Percentiles rank a stretch among this genome's conserved stretches.
phyloP scores from a whole-genome alignment of 2,797 vertebrate genomes.

The Linurgus olivaceus region DNA sequence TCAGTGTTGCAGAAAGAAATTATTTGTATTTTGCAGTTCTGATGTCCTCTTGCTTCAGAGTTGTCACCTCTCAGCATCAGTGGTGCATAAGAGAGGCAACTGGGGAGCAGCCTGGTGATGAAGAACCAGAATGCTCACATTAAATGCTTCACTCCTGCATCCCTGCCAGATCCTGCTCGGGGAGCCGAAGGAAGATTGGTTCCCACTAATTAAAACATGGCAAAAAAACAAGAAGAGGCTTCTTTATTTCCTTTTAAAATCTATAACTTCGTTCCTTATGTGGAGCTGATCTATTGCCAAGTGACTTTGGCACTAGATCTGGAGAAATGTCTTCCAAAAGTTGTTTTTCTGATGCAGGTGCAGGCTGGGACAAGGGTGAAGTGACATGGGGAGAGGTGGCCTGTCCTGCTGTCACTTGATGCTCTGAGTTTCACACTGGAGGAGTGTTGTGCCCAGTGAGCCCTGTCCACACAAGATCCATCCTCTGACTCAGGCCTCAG shows the following conservation, averaged over 20 bases:
- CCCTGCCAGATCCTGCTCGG: background rate
- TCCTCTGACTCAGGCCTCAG: background rate
- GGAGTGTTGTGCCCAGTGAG: background rate
- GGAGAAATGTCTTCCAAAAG: background rate
- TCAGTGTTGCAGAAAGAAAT: background rate
- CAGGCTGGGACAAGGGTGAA: background rate
- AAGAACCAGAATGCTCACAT: background rate
- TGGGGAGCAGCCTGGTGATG: background rate
- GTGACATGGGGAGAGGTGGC: background rate
- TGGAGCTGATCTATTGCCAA: slow-evolving; percentile 11
- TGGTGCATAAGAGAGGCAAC: background rate
- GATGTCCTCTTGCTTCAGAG: background rate
- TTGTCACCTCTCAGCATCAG: background rate
- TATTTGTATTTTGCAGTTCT: background rate
- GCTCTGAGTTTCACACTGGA: background rate
- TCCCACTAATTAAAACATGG: background rate
- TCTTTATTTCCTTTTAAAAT: slow-evolving; percentile 10
- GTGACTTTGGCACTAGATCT: background rate
- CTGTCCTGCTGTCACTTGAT: fast-evolving
- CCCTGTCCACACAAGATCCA: fast-evolving
- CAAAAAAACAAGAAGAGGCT: background rate
- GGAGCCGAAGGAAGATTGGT: background rate
- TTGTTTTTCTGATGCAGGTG: background rate
- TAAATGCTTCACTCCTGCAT: background rate
- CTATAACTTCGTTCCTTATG: background rate